A percentile compares a stretch with the other conserved stretches of the same genome.
Conservation (phyloP, 1,140 invertebrate species). For the Aplysia californica region DNA sequence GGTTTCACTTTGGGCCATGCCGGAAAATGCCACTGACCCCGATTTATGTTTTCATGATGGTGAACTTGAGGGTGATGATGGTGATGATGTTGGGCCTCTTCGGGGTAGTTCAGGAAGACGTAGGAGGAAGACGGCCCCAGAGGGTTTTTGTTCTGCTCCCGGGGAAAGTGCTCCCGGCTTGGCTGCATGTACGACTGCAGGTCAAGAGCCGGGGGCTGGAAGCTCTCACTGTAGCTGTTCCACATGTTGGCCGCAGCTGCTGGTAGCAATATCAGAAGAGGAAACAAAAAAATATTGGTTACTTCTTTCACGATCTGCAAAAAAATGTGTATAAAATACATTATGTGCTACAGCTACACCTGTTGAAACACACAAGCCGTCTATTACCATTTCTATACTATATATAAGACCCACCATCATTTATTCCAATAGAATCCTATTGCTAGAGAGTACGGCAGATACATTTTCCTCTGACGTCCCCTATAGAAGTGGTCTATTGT, state of each 20-base stretch:
- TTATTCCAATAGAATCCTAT: too few relatives aligned
- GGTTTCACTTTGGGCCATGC: conserved; percentile 14
- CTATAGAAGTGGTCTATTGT: not conserved
- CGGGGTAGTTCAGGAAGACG: conserved; percentile 14
- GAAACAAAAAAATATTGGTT: not conserved
- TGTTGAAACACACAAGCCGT: not conserved
- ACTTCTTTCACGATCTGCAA: not conserved
- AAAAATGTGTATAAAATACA: not conserved
- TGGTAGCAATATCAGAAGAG: not conserved
- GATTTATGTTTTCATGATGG: not conserved
- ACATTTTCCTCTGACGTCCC: not conserved
- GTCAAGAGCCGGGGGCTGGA: not conserved
- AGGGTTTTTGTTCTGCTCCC: not conserved
- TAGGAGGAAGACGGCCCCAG: not conserved
- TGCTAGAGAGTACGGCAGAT: too few relatives aligned
- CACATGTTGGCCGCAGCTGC: conserved; percentile 1
- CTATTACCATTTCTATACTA: not conserved
- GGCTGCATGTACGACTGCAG: not conserved
- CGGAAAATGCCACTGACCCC: conserved; percentile 5
- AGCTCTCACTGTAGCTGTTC: conserved; percentile 11
- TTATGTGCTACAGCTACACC: not conserved
- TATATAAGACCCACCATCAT: too few relatives aligned
- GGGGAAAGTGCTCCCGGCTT: not conserved
- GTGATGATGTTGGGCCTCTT: not conserved
- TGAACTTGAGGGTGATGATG: not conserved